phyloP scores from a whole-genome alignment of 2,888 invertebrate species.

The Xylota segnis region DNA sequence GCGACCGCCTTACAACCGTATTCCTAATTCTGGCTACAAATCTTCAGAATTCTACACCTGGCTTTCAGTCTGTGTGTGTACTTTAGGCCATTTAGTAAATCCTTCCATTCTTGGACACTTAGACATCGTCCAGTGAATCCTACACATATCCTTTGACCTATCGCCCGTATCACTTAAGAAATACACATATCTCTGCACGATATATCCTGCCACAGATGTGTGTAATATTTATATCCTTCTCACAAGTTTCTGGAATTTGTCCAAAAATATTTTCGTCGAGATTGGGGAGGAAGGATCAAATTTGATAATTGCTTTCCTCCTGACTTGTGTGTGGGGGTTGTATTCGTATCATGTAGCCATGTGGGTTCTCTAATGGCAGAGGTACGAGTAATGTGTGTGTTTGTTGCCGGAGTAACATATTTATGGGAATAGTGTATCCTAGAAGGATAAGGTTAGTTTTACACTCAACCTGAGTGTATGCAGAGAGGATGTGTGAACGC shows the following conservation, averaged over 20 bases:
- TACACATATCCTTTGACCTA: slow-evolving; percentile 67
- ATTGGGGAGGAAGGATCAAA: slow-evolving; percentile 70
- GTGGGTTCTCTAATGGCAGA: slow-evolving; percentile 4
- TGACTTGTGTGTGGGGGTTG: slow-evolving; percentile 5
- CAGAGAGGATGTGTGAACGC: background rate
- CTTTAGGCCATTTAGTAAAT: slow-evolving; percentile 49
- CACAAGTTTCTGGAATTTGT: slow-evolving; percentile 75
- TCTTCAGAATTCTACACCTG: slow-evolving; percentile 59
- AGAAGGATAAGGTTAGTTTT: slow-evolving; percentile 6
- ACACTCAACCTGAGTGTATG: slow-evolving; percentile 40
- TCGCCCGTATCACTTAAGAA: slow-evolving; percentile 69
- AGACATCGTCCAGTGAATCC: slow-evolving; percentile 53
- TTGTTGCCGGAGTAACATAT: slow-evolving; percentile 26
- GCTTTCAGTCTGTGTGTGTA: slow-evolving; percentile 33
- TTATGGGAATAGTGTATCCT: slow-evolving; percentile 19
- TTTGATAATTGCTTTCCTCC: slow-evolving; percentile 69
- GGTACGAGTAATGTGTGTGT: slow-evolving; percentile 9
- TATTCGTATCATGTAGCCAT: slow-evolving; percentile 23
- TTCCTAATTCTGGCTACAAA: slow-evolving; percentile 54
- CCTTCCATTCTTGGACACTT: slow-evolving; percentile 65
- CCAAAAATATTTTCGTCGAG: slow-evolving; percentile 70
- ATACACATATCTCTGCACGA: slow-evolving; percentile 13
- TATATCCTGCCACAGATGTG: slow-evolving; percentile 65
- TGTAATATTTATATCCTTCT: slow-evolving; percentile 71
- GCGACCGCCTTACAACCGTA: slow-evolving; percentile 31